These are phyloP conservation scores for Papilio gigon DNA, from an alignment of 2,888 invertebrate genomes.

Conservation along the genomic window DNA sequence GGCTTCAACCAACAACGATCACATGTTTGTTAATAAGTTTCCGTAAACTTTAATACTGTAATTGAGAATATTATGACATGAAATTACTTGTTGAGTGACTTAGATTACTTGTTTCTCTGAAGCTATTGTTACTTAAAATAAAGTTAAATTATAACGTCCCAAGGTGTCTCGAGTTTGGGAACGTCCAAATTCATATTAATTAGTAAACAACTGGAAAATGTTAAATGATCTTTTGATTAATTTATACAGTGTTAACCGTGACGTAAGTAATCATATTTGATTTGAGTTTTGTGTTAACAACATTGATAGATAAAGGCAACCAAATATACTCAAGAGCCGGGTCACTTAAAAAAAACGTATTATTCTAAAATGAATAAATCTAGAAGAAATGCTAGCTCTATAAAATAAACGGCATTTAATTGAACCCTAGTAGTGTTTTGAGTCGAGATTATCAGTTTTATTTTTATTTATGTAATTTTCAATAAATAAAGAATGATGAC, in stretches of 20 bases:
- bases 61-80: conserved; percentile 25
- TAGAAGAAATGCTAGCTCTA: too few species aligned
- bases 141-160: conserved; percentile 27
- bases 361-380: too few species aligned
- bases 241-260: not conserved
- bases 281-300: not conserved
- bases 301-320: not conserved
- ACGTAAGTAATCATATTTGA: not conserved
- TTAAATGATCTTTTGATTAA: not conserved
- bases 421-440: too few species aligned
- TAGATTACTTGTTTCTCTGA: conserved; percentile 10
- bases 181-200: conserved; percentile 19
- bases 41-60: conserved; percentile 18
- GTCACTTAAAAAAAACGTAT: too few species aligned
- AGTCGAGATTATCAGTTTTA: too few species aligned
- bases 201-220: not conserved
- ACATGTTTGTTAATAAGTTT: conserved; percentile 9
- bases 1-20: not conserved
- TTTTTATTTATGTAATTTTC: too few species aligned
- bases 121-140: conserved; percentile 29
- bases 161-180: conserved; percentile 21
- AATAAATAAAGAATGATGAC: too few species aligned
- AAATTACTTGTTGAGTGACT: conserved; percentile 15
- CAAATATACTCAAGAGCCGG: too few species aligned
- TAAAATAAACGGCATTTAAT: too few species aligned